Evolutionary conservation across 1,140 invertebrate genomes (phyloP), one percentile per base, ranked within the genome.

Genomic region (Cotesia vestalis): DNA sequence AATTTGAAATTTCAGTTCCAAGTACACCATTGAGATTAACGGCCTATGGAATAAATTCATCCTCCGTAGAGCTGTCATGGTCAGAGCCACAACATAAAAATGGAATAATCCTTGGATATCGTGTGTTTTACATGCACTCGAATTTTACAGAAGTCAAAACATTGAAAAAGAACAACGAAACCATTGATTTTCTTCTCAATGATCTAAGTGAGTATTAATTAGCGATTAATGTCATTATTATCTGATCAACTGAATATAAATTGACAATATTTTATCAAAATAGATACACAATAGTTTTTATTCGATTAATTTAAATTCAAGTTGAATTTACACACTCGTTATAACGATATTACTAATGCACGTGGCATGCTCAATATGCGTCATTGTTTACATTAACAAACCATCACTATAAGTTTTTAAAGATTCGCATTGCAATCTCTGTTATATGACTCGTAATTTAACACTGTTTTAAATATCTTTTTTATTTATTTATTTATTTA

Each of bases 1-100:
- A 27, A 27, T 27, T 70, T 73, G 66, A 74, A 75, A n/a, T 69
- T 89, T 88, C 88, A 94, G 94, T 94, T 85, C 94, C 94, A 83
- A 93, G 91, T 83, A 92, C 93, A 81, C 95, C 95, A 64, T 87
- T 91, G 79, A 95, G 95, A 87, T 88, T 96, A 72, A 93, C 91
- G 73, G 89, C 94, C 12, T 88, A 91, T 72, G 90, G 90, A 82
- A 91, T 95, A 55, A 92, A 92, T 66, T 90, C 94, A 72, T 90
- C 90, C 57, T 92, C 92, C 80, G 92, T 96, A 75, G 91, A 91
- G 70, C 88, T 97, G 77, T 90, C 90, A 77, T 96, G 95, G 95
- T 87, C 87, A 78, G 91, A 92, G 83, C 95, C 95, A 52, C 88
- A 90, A 76, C 88, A 89, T 78, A 90, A 91, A 53, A 93, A 94